A percentile compares a stretch with the other conserved stretches of the same genome.
phyloP scores from a whole-genome alignment of 2,888 invertebrate genomes.

The Synanthedon andrenaeformis region DNA sequence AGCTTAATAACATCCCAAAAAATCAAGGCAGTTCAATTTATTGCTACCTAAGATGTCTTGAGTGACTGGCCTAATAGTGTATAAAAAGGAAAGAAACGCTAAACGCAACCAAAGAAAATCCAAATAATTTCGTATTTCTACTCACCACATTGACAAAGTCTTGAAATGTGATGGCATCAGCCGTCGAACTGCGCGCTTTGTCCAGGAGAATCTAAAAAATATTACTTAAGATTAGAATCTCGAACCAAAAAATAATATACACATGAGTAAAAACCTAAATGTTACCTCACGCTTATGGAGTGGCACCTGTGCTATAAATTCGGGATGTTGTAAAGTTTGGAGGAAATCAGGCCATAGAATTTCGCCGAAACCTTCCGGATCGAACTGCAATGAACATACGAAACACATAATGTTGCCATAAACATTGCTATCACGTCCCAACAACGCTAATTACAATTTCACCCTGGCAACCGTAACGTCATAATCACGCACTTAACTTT shows the following conservation, averaged over 20 bases:
- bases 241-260: neutral
- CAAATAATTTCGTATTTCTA: conserved; percentile 20
- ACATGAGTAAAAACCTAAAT: neutral
- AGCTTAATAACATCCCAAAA: no score
- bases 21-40: no score
- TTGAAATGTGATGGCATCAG: conserved; percentile 89
- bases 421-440: conserved; percentile 8
- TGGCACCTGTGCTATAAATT: conserved; percentile 81
- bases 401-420: no score
- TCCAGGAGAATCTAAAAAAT: conserved; percentile 73
- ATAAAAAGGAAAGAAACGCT: no score
- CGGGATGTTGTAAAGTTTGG: conserved; percentile 80
- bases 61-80: no score
- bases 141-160: conserved; percentile 96
- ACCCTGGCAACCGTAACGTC: conserved; percentile 32
- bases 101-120: no score
- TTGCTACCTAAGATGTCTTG: no score
- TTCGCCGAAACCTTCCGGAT: conserved; percentile 94
- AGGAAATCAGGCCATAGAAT: conserved; percentile 89
- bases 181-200: conserved; percentile 76
- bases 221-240: neutral
- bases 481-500: conserved; percentile 21
- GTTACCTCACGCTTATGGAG: conserved; percentile 78
- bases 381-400: conserved; percentile 74
- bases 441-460: conserved; percentile 31